A percentile compares a stretch with the other conserved stretches of the same genome.
phyloP scores from a whole-genome alignment of 2,113 vertebrate species.

The Cariama cristata region DNA sequence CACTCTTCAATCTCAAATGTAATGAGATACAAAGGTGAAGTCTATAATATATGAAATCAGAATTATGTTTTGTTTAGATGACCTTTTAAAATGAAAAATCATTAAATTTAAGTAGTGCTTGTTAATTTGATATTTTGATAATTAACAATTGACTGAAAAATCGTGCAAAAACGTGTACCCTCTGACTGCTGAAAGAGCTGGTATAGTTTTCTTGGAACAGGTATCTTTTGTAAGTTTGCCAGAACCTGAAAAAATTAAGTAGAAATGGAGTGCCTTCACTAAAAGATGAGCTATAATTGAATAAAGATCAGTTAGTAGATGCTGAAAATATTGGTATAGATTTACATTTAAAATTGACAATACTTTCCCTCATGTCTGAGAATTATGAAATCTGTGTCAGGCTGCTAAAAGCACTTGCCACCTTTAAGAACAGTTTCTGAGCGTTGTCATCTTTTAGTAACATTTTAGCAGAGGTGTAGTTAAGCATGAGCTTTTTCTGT shows the following conservation, averaged over 20 bases:
- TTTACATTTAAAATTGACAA: slow-evolving; percentile 4
- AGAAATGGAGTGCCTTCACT: slow-evolving; percentile 33
- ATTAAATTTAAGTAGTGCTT: background rate
- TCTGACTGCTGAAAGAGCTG: slow-evolving; percentile 10
- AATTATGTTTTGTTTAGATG: background rate
- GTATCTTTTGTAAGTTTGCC: background rate
- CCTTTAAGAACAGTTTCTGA: background rate
- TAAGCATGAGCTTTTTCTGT: background rate
- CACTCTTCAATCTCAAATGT: background rate
- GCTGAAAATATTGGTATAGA: slow-evolving; percentile 31
- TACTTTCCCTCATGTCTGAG: background rate
- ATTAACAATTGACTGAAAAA: background rate
- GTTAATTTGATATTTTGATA: slow-evolving; percentile 20
- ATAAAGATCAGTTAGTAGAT: slow-evolving; percentile 11
- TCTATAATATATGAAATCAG: background rate
- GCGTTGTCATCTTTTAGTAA: background rate
- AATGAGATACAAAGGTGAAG: background rate
- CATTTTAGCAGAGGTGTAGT: background rate
- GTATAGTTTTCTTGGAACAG: slow-evolving; percentile 34
- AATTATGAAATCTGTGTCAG: background rate
- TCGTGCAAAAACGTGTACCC: background rate
- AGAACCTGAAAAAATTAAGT: slow-evolving; percentile 56
- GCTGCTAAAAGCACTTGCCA: background rate
- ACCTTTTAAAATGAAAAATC: background rate
- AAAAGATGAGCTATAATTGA: slow-evolving; percentile 58